phyloP scores from a whole-genome alignment of 2,113 vertebrate genomes.

The Thunnus thynnus region DNA sequence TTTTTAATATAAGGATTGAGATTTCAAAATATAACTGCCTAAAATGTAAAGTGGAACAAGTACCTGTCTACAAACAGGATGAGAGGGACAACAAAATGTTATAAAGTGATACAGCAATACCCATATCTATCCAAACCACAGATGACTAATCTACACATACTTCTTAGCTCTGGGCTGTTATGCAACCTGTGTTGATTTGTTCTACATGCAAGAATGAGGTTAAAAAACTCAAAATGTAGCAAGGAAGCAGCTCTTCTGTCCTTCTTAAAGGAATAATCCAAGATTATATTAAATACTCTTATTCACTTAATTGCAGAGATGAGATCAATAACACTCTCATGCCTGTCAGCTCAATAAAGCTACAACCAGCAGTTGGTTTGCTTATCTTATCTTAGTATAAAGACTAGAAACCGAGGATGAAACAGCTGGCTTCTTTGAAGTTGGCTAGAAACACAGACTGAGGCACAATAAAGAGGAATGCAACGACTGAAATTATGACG shows the following conservation, averaged over 20 bases:
- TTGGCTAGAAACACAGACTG: too few relatives aligned
- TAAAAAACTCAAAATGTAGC: background rate
- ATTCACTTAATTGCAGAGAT: background rate
- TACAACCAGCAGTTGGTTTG: too few relatives aligned
- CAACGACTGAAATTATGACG: too few relatives aligned
- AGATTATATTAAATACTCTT: background rate
- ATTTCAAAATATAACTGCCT: background rate
- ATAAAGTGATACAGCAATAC: background rate
- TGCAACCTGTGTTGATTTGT: constrained; percentile 10
- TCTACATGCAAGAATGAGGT: background rate
- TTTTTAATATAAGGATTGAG: background rate
- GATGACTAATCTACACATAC: background rate
- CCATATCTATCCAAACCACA: background rate
- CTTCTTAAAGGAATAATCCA: background rate
- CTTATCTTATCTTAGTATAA: background rate
- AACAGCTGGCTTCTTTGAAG: too few relatives aligned
- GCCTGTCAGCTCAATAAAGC: too few relatives aligned
- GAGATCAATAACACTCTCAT: background rate
- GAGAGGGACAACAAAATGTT: background rate
- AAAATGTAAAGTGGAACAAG: background rate
- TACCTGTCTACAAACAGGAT: background rate
- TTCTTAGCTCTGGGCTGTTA: background rate
- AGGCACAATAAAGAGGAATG: too few relatives aligned
- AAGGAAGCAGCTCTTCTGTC: background rate
- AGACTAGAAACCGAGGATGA: background rate